Conservation (phyloP, 2,113 vertebrate species). For the Lampris incognitus region DNA sequence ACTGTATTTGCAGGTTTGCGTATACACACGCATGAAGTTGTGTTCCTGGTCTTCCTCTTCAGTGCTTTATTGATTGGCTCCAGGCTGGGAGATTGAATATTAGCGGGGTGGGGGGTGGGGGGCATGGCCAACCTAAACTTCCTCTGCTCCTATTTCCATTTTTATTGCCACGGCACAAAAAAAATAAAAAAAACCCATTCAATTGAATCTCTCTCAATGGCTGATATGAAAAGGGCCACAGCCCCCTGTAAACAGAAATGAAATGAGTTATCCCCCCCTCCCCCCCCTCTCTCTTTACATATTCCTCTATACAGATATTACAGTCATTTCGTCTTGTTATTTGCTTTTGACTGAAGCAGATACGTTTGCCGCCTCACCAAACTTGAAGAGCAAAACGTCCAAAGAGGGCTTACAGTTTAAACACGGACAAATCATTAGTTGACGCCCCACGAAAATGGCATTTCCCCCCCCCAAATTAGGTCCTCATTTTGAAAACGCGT, state of each 20-base stretch:
- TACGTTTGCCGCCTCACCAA: background rate
- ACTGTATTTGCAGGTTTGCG: background rate
- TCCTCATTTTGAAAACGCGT: slow-evolving; percentile 7
- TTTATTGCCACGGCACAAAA: slow-evolving; percentile 49
- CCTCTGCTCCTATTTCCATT: slow-evolving; percentile 39
- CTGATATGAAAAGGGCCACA: slow-evolving; percentile 37
- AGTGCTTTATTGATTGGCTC: slow-evolving; percentile 33
- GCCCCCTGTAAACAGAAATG: slow-evolving; percentile 27
- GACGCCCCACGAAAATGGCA: background rate
- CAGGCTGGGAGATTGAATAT: slow-evolving; percentile 38
- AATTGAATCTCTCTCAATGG: slow-evolving; percentile 35
- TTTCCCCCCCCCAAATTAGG: background rate
- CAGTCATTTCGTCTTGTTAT: slow-evolving; percentile 1
- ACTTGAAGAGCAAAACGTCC: background rate
- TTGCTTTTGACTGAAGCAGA: slow-evolving; percentile 2
- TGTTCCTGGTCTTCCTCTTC: slow-evolving; percentile 19
- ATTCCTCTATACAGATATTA: slow-evolving; percentile 11
- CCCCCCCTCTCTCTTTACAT: background rate
- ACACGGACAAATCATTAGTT: background rate
- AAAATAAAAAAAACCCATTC: slow-evolving; percentile 23
- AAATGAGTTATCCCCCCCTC: slow-evolving; percentile 32
- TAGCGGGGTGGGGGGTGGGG: background rate
- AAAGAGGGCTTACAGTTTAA: background rate
- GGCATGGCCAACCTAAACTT: slow-evolving; percentile 24
- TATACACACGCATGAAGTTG: slow-evolving; percentile 10